These are phyloP conservation scores for Diplodus sargus DNA, from an alignment of 2,797 vertebrate genomes.

Conservation along the genomic window DNA sequence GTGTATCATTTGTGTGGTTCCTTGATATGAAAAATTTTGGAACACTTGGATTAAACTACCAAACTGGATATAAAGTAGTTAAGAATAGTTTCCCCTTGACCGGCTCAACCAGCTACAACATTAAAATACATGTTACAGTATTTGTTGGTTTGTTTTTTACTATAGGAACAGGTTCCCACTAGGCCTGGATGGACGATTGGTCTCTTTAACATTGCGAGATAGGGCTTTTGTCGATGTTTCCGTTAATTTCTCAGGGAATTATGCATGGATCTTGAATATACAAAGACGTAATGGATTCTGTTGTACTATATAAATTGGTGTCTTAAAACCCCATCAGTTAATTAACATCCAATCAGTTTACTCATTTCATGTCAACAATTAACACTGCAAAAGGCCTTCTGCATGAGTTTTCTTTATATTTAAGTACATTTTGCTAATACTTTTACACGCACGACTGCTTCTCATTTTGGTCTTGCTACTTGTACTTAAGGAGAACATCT, in stretches of 20 bases:
- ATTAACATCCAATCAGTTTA: not conserved
- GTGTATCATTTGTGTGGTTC: too few relatives aligned
- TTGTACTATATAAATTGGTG: constrained; percentile 4
- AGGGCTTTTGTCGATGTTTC: too few relatives aligned
- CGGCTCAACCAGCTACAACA: not conserved
- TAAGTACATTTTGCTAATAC: not conserved
- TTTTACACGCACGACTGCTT: not conserved
- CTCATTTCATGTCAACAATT: not conserved
- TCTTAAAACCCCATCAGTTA: not conserved
- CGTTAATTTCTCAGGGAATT: too few relatives aligned
- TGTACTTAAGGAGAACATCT: not conserved
- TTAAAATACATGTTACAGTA: not conserved
- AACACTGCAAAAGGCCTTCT: not conserved
- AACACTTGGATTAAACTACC: not conserved
- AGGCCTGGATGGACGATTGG: too few relatives aligned
- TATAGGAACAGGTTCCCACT: too few relatives aligned
- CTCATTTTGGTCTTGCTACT: not conserved
- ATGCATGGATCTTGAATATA: too few relatives aligned
- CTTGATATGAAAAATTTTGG: too few relatives aligned
- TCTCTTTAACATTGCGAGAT: too few relatives aligned
- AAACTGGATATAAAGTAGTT: not conserved
- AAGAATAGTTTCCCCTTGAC: not conserved
- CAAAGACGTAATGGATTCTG: not conserved
- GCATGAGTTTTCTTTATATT: not conserved
- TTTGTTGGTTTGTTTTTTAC: not conserved